Evolutionary conservation across 2,888 invertebrate genomes (phyloP), one percentile per base, ranked within the genome.

Genomic region (Sarcophaga variegata): DNA sequence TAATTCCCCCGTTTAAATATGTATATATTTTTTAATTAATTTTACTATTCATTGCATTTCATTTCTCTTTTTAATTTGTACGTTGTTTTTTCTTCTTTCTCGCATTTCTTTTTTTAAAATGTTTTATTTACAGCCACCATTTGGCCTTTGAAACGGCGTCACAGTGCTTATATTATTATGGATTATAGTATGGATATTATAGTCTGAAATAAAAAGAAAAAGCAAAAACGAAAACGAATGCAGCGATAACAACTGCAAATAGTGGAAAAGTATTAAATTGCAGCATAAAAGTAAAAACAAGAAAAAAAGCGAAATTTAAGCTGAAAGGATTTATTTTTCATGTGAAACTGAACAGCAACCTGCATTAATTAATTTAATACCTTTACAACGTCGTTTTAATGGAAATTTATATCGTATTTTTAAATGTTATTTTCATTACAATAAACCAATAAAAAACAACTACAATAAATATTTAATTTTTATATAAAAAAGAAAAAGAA

Each of bases 121-220:
- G 1, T 17, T 54, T 54, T 54, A 84, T 71, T 89, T 89, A 27
- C 88, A 89, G 89, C 89, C 69, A 89, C 88, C 77, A 86, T 87
- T 90, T 92, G 92, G 92, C 90, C 90, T 76, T 69, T 90, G 81
- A 88, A 86, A 75, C 90, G 92, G 87, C 92, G 91, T 71, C 91
- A 91, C 85, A 92, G 91, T 87, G 90, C 90, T 88, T 92, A 92
- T 87, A 91, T 91, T 83, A 86, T 92, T 66, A 88, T 92, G 89
- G 92, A 92, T 90, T 90, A 91, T 86, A 90, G 90, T 72, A 91
- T 91, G 91, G 91, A 91, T 89, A 90, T 91, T 89, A 89, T 91
- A 89, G 84, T 89, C 78, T 89, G 84, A 84, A 72, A 74, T 62
- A 20, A 69, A 83, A 74, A 69, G 47, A 22, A n/a, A 22, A 0